These are phyloP conservation scores for Panorpa germanica DNA, from an alignment of 2,888 invertebrate genomes.

Conservation along the genomic window DNA sequence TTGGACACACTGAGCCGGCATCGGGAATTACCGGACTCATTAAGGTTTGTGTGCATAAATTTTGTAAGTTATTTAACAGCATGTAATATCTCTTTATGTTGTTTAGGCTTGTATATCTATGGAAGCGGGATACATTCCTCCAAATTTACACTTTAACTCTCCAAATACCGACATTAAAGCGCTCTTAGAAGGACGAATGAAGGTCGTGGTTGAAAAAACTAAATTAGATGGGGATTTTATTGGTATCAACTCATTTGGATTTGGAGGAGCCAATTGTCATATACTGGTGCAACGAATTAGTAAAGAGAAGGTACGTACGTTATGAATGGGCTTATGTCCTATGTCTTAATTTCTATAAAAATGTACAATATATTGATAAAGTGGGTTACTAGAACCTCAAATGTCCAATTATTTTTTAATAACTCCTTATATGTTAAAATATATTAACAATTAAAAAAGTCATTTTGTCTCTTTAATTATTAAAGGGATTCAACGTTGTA, in stretches of 20 bases:
- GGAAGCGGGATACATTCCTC: constrained; percentile 54
- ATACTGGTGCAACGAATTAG: constrained; percentile 36
- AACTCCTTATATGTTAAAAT: no score
- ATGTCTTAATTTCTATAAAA: no score
- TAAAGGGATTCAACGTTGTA: no score
- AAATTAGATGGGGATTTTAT: constrained; percentile 38
- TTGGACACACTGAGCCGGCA: constrained; percentile 72
- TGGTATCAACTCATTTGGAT: constrained; percentile 73
- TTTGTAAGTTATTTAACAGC: no score
- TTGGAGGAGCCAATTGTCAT: constrained; percentile 68
- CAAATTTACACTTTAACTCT: constrained; percentile 52
- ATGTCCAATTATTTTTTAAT: no score
- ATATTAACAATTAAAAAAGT: no score
- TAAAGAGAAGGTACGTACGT: constrained; percentile 38
- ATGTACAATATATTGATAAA: no score
- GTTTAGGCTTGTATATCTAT: constrained; percentile 55
- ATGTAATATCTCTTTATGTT: no score
- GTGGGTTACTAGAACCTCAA: no score
- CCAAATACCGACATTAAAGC: constrained; percentile 38
- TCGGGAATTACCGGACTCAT: constrained; percentile 59
- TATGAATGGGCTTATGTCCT: no score
- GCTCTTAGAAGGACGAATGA: constrained; percentile 32
- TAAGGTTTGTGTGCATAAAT: no score
- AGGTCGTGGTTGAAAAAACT: constrained; percentile 49
- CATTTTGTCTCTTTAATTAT: no score